Evolutionary conservation across 2,888 invertebrate genomes (phyloP), one percentile per base, ranked within the genome.

Genomic region (Eupithecia subumbrata): DNA sequence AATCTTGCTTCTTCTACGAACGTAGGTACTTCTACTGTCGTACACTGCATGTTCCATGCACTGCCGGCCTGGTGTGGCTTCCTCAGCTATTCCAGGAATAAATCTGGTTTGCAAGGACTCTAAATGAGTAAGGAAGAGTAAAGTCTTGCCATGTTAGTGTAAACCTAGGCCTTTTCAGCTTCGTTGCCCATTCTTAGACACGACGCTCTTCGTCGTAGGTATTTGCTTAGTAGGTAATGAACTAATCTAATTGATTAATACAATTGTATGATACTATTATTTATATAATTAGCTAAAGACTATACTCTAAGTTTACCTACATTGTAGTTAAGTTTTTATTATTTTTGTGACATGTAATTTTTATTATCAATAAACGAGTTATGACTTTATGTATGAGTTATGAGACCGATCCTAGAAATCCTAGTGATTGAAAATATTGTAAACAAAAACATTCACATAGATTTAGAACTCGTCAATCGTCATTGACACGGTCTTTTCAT

Each of bases 401-500:
- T n/a, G n/a, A n/a, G n/a, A n/a, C n/a, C 52, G 12, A 40, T n/a
- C n/a, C 52, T 1, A 52, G 11, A 56, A 25, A 56, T 56, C 5
- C 22, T 12, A 25, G 12, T 25, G n/a, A 22, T 56, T n/a, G 52
- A n/a, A n/a, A 52, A n/a, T 3, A 66, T 9, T 66, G 66, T 66
- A 37, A 12, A 68, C 22, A 45, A 1, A 68, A 25, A 5, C 9
- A 40, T 68, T 25, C 22, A 68, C 16, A 12, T 8, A 37, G 11
- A 68, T 68, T 22, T 40, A n/a, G 37, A 68, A 34, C 18, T 64
- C 64, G 12, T 67, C 5, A 12, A 9, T 40, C 64, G 12, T 67
- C 5, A 5, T 18, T 40, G 18, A 67, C 12, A 67, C 66, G 3
- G 11, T 37, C n/a, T 25, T 45, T 43, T 25, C 77, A 81, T 89